phyloP scores from a whole-genome alignment of 2,113 vertebrate genomes.

The Oenanthe oenanthe region DNA sequence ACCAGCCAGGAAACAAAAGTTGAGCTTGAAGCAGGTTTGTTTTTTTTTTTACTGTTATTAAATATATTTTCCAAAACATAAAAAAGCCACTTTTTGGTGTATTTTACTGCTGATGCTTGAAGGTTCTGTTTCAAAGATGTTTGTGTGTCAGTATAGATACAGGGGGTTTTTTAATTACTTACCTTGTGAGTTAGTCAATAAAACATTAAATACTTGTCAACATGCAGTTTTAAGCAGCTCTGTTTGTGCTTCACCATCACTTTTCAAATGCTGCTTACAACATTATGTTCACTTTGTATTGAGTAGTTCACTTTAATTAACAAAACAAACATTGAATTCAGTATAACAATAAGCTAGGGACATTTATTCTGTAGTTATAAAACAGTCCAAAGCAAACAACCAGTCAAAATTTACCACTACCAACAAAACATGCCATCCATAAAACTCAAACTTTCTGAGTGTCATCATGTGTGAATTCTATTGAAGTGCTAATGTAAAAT shows the following conservation, averaged over 20 bases:
- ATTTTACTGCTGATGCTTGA: background rate
- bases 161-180: background rate
- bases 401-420: background rate
- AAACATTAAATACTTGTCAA: background rate
- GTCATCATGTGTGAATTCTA: background rate
- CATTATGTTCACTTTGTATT: background rate
- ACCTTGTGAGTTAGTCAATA: background rate
- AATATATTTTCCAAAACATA: background rate
- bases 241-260: background rate
- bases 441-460: background rate
- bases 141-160: background rate
- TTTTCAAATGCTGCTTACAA: background rate
- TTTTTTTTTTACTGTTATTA: background rate
- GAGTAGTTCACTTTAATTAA: background rate
- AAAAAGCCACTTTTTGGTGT: background rate
- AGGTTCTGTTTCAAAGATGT: background rate
- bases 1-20: background rate
- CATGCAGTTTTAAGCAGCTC: background rate
- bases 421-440: background rate
- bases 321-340: background rate
- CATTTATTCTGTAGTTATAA: background rate
- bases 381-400: background rate
- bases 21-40: background rate
- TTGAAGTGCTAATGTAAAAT: background rate
- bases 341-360: background rate